Conservation (phyloP, 2,888 invertebrate species). For the Podabrus alpinus region DNA sequence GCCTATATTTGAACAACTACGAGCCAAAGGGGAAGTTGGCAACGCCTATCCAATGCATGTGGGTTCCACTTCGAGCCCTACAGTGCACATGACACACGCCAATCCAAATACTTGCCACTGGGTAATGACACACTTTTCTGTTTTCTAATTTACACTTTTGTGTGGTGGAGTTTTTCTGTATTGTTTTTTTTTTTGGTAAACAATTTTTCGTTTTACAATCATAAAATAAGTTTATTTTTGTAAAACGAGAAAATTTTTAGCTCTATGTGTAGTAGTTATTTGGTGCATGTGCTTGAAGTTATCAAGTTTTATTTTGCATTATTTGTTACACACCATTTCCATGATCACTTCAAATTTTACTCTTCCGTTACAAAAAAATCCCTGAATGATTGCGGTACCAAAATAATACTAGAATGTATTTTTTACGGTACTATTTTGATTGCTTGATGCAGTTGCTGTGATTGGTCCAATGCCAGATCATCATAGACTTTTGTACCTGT, state of each 20-base stretch:
- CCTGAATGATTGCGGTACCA: constrained; percentile 30
- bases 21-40: constrained; percentile 88
- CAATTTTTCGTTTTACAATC: constrained; percentile 20
- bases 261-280: neutral
- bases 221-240: neutral
- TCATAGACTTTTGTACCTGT: constrained; percentile 62
- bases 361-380: constrained; percentile 14
- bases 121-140: constrained; percentile 61
- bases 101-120: constrained; percentile 71
- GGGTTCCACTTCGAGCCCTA: constrained; percentile 71
- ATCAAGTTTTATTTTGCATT: neutral
- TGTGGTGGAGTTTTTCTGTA: constrained; percentile 40
- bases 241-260: neutral
- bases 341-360: neutral
- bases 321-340: neutral
- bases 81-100: constrained; percentile 62
- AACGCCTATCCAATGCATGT: constrained; percentile 90
- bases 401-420: constrained; percentile 25
- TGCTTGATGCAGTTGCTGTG: constrained; percentile 56
- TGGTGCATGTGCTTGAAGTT: neutral
- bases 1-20: constrained; percentile 93
- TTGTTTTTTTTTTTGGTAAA: constrained; percentile 5
- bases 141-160: constrained; percentile 37
- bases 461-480: constrained; percentile 63
- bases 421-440: constrained; percentile 39